Base-by-base conservation (phyloP, 2,888 invertebrate genomes). In the Noctua janthe region DNA sequence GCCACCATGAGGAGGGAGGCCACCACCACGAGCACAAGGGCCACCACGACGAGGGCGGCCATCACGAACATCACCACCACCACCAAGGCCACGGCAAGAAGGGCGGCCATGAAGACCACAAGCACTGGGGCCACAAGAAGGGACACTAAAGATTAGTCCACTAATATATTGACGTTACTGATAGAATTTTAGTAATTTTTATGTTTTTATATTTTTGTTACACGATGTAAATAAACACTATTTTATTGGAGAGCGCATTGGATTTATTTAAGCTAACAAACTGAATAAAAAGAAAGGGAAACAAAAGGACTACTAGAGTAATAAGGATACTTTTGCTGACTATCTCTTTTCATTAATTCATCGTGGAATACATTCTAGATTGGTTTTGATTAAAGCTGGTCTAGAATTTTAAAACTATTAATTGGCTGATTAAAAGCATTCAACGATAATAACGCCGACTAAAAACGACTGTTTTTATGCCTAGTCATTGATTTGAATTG, bases 11-110 rank as follows among this genome's bases (percentile, higher is more conserved):
- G 92, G 98, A 98, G 93, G 98, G 98, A 47, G 98, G 98, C 83
- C 98, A 98, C 93, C 98, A 98, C 93, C 98, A 98, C 91, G 98
- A 98, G 20, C 98, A 98, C 91, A 98, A 98, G 89, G 98, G 98
- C 0, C 98, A 98, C 95, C 98, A 98, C 94, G 98, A 98, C 85
- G 98, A 98, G 85, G 98, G 98, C 51, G 98, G 98, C 59, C 98
- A 98, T 91, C 98, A 98, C 81, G 98, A 98, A 87, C 98, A 98
- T 91, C 98, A 98, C 94, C 97, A 97, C 81, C 98, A 98, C 93
- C 98, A 98, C 88, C 97, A 97, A 87, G 97, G 97, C 80, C 97
- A 98, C 89, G 98, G 98, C 85, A 98, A 98, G 95, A 98, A 98
- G 93, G 98, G 98, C 20, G 98, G 98, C 71, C 98, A 98, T 90